A percentile compares a stretch with the other conserved stretches of the same genome.
Evolutionary conservation across 2,888 invertebrate genomes (phyloP).

Genomic region (Emmelina monodactyla): DNA sequence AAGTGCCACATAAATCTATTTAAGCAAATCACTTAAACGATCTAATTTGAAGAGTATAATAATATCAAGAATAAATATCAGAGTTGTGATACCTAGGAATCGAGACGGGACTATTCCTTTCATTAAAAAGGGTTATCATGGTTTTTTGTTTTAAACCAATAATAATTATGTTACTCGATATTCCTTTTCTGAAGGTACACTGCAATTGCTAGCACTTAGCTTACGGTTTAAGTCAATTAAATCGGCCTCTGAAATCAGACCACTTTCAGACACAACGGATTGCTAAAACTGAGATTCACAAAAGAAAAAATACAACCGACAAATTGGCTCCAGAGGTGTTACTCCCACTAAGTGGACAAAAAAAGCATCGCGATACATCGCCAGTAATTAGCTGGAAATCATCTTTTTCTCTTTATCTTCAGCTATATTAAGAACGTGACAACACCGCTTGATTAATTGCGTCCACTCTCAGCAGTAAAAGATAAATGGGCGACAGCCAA

Average conservation of each 20-base stretch:
- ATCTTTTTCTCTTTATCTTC: constrained; percentile 8
- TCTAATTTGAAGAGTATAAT: no score
- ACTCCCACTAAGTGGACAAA: constrained; percentile 3
- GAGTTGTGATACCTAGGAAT: no score
- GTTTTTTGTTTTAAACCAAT: no score
- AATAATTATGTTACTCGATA: no score
- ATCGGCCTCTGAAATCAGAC: neutral
- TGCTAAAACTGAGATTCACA: neutral
- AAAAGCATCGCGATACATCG: constrained; percentile 3
- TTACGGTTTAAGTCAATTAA: no score
- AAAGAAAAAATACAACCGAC: constrained; percentile 2
- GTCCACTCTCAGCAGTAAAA: neutral
- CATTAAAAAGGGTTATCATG: no score
- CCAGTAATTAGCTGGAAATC: constrained; percentile 9
- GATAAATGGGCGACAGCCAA: neutral
- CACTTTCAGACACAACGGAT: neutral
- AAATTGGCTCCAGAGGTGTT: constrained; percentile 5
- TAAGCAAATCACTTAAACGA: no score
- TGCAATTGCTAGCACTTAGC: no score
- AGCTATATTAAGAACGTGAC: constrained; percentile 3
- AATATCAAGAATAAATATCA: no score
- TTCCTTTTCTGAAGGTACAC: no score
- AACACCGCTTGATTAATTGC: constrained; percentile 6
- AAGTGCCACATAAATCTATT: no score
- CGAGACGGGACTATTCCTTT: no score